phyloP scores from a whole-genome alignment of 1,140 invertebrate genomes.

The Drosophila tsacasi region DNA sequence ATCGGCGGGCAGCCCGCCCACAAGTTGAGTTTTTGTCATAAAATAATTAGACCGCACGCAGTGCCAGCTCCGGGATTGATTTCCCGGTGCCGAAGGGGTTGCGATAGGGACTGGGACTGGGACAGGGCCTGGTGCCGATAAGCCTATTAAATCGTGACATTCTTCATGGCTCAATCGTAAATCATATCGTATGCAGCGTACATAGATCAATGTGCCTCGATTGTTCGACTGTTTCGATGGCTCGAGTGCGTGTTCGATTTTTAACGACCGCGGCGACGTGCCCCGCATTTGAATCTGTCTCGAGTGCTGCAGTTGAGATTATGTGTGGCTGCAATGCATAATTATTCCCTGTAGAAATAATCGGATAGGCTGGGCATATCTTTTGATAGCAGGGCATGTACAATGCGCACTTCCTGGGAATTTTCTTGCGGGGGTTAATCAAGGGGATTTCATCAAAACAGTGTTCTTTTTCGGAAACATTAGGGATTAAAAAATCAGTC shows the following conservation, averaged over 20 bases:
- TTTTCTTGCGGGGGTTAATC: background rate
- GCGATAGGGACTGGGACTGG: constrained; percentile 9
- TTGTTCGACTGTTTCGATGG: constrained; percentile 62
- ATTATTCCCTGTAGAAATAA: constrained; percentile 46
- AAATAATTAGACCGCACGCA: constrained; percentile 83
- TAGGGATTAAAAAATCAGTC: no score
- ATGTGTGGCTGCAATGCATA: constrained; percentile 50
- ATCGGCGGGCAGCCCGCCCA: constrained; percentile 8
- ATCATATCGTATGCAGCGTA: constrained; percentile 61
- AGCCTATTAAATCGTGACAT: constrained; percentile 83
- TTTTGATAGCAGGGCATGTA: background rate
- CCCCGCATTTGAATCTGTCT: constrained; percentile 65
- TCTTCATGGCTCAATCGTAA: constrained; percentile 81
- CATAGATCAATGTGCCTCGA: constrained; percentile 80
- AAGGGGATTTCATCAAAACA: background rate
- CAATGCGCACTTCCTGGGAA: constrained; percentile 5
- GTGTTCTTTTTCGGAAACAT: background rate
- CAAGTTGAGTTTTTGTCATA: constrained; percentile 67
- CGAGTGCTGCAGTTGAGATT: constrained; percentile 26
- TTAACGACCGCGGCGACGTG: constrained; percentile 73
- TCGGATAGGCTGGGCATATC: constrained; percentile 22
- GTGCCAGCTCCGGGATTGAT: constrained; percentile 41
- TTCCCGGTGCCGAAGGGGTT: constrained; percentile 33
- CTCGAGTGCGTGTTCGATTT: constrained; percentile 79
- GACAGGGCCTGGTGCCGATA: constrained; percentile 58